Percentiles rank a stretch among this genome's conserved stretches.
These are phyloP conservation scores for Aphidius colemani DNA, from an alignment of 2,888 invertebrate genomes.

Conservation along the genomic window DNA sequence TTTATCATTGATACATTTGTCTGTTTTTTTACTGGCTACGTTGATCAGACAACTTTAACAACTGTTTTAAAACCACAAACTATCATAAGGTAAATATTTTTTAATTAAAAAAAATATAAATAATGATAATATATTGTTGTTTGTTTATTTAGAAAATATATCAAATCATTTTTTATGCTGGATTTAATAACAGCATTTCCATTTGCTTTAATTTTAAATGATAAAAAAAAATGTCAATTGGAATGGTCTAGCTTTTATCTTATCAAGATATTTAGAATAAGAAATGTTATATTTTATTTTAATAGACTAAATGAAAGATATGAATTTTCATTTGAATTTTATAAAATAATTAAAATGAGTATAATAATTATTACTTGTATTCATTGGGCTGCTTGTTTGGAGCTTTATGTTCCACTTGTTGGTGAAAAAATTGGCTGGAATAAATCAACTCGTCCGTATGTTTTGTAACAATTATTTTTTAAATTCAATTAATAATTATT, in stretches of 20 bases:
- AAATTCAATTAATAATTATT: conserved; percentile 1
- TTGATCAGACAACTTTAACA: conserved; percentile 44
- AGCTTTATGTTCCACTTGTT: conserved; percentile 47
- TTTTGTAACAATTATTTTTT: conserved; percentile 3
- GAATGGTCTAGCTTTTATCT: conserved; percentile 45
- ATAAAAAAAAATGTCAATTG: conserved; percentile 27
- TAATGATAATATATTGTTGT: neutral
- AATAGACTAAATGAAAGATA: neutral
- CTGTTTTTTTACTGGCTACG: conserved; percentile 56
- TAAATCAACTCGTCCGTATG: conserved; percentile 34
- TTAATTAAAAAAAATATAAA: no score
- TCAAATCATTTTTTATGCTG: conserved; percentile 10
- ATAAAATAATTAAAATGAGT: conserved; percentile 43
- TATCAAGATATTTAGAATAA: conserved; percentile 50
- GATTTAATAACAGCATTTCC: conserved; percentile 14
- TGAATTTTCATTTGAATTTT: conserved; percentile 36
- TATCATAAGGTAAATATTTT: conserved; percentile 41
- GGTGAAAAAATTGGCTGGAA: conserved; percentile 32
- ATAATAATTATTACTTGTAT: conserved; percentile 39
- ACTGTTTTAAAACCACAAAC: conserved; percentile 48
- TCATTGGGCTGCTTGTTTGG: conserved; percentile 54
- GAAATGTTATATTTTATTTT: conserved; percentile 46
- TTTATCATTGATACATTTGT: conserved; percentile 50
- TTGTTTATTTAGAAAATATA: conserved; percentile 14
- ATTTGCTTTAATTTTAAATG: neutral